Conservation (phyloP, 2,797 vertebrate genomes). For the Remorina albescens region DNA sequence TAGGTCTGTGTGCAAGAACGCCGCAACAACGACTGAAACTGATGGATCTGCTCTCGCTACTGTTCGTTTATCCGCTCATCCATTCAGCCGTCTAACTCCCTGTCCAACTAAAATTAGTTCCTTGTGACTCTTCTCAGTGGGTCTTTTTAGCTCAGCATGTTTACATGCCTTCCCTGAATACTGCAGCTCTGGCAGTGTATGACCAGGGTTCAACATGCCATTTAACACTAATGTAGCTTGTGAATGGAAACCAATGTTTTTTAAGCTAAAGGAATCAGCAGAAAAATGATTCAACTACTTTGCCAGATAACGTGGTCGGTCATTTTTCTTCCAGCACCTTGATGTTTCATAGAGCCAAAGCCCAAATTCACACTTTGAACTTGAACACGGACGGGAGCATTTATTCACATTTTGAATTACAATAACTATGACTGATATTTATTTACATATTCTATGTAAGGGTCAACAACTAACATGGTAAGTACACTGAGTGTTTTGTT, state of each 20-base stretch:
- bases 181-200: not conserved
- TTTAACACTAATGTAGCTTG: too few relatives aligned
- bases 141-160: slow-evolving; percentile 5
- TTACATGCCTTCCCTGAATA: too few relatives aligned
- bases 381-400: not conserved
- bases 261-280: too few relatives aligned
- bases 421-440: not conserved
- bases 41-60: slow-evolving; percentile 1
- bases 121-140: slow-evolving; percentile 61
- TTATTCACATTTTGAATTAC: not conserved
- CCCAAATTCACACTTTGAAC: not conserved
- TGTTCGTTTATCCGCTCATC: not conserved
- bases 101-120: slow-evolving; percentile 45
- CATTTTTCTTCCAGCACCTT: not conserved
- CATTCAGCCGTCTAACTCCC: slow-evolving; percentile 8
- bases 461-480: not conserved
- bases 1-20: not conserved
- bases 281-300: too few relatives aligned
- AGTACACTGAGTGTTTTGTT: not conserved
- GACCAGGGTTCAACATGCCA: slow-evolving; percentile 8
- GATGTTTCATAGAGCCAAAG: not conserved
- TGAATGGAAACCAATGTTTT: too few relatives aligned
- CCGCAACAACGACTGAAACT: not conserved
- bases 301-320: too few relatives aligned
- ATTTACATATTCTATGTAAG: not conserved